Evolutionary conservation across 1,140 invertebrate genomes (phyloP), one percentile per base, ranked within the genome.

Genomic region (Hycleus phaleratus): DNA sequence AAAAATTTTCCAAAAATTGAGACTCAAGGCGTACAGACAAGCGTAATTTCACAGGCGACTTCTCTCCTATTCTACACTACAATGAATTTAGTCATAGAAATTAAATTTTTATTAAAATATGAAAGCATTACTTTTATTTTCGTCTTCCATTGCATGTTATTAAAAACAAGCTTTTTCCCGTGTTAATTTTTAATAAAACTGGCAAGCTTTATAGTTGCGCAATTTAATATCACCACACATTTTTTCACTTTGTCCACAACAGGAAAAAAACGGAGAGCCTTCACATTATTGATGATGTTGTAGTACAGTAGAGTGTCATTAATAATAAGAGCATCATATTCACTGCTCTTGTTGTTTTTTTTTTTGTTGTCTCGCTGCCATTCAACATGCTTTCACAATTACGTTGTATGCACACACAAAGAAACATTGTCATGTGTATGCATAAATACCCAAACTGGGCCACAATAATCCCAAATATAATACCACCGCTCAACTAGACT

Each of bases 271-370:
- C 0, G 1, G 32, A 32, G 32, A 32, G 32, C 4, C 32, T 49
- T 45, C 56, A 45, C 49, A 57, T 57, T 57, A 57, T 57, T 57
- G 56, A 57, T 44, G 56, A 26, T 48, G 56, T 43, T 42, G 48
- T 42, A 18, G 56, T 32, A 32, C 7, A 7, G 32, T 5, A 32
- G 56, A 57, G 56, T 48, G 49, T 57, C 56, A 50, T 57, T 57
- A 57, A 57, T 57, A 57, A 57, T 57, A 57, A 43, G 56, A 57
- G 42, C 56, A 45, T 49, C 56, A 57, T 47, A 57, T 50, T 49
- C 56, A 43, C 7, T 32, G 51, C 42, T 53, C 51, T 53, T 53
- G 44, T 53, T 24, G 18, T 18, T 18, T 18, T 18, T 18, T 18
- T 12, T 12, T 18, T 43, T 44, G 25, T 52, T 43, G 24, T 44